Conservation (phyloP, 1,140 invertebrate genomes). For the Pseudomyrmex pallidus region DNA sequence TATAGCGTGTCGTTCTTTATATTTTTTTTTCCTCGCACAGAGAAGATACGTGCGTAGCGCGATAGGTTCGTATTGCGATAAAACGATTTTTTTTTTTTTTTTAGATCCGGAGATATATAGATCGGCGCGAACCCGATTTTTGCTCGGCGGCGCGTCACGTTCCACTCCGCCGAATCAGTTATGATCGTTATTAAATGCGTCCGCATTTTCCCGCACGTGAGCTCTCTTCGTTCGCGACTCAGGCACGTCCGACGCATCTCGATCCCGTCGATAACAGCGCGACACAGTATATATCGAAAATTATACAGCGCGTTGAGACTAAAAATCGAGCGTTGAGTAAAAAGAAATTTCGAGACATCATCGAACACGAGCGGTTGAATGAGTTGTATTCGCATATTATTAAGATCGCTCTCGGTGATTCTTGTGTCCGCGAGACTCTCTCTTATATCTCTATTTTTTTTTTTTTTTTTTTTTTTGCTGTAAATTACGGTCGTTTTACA, state of each 20-base stretch:
- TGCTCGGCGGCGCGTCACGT: constrained; percentile 44
- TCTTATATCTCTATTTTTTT: background rate
- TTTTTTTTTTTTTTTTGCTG: background rate
- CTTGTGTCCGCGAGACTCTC: too few species aligned
- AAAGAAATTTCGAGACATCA: constrained; percentile 2
- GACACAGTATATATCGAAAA: background rate
- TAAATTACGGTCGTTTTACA: constrained; percentile 77
- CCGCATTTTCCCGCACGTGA: constrained; percentile 30
- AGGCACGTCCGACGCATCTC: constrained; percentile 5
- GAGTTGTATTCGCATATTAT: constrained; percentile 22
- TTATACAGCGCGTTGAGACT: background rate
- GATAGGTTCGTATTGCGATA: constrained; percentile 33
- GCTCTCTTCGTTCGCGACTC: constrained; percentile 23
- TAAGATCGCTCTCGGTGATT: constrained; percentile 9
- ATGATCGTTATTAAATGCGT: constrained; percentile 49
- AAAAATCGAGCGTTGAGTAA: constrained; percentile 6
- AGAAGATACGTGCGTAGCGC: background rate
- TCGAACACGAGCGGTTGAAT: background rate
- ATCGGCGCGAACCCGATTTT: constrained; percentile 52
- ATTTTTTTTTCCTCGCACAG: background rate
- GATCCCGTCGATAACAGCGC: constrained; percentile 22
- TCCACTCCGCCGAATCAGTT: constrained; percentile 39
- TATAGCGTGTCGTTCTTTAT: background rate
- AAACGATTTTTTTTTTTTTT: constrained; percentile 41
- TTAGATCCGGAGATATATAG: constrained; percentile 19